Conservation (phyloP, 2,888 invertebrate genomes). For the Sycophila texana region DNA sequence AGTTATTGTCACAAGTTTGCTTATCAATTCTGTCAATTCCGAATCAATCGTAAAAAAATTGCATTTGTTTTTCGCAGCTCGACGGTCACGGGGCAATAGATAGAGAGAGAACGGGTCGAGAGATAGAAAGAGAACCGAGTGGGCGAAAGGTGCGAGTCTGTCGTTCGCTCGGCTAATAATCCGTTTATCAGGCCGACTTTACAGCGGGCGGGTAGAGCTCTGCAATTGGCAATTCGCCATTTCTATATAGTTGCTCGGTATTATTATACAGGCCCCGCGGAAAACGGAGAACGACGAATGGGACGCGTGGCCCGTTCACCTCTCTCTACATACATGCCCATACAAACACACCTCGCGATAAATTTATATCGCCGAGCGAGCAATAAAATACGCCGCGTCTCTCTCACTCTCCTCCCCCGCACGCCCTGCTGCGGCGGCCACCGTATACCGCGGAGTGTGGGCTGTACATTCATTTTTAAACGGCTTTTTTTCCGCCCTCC, state of each 20-base stretch:
- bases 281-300: too few species aligned
- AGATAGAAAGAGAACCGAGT: neutral
- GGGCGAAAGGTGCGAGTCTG: slow-evolving; percentile 20
- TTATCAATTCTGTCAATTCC: too few species aligned
- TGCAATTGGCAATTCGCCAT: slow-evolving; percentile 51
- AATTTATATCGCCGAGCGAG: slow-evolving; percentile 11
- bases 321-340: too few species aligned
- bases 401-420: neutral
- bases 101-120: too few species aligned
- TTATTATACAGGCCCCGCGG: too few species aligned
- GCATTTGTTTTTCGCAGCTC: neutral
- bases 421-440: neutral
- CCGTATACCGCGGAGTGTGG: neutral
- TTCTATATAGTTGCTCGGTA: neutral
- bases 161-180: slow-evolving; percentile 28
- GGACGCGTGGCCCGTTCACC: too few species aligned
- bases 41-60: slow-evolving; percentile 20
- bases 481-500: neutral
- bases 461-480: neutral
- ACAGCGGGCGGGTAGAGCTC: slow-evolving; percentile 34
- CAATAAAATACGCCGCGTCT: slow-evolving; percentile 12
- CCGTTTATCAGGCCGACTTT: slow-evolving; percentile 36
- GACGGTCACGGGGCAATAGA: neutral
- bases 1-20: too few species aligned
- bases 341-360: slow-evolving; percentile 36